Conservation (phyloP, 2,113 vertebrate genomes). For the Nyctibius bracteatus region DNA sequence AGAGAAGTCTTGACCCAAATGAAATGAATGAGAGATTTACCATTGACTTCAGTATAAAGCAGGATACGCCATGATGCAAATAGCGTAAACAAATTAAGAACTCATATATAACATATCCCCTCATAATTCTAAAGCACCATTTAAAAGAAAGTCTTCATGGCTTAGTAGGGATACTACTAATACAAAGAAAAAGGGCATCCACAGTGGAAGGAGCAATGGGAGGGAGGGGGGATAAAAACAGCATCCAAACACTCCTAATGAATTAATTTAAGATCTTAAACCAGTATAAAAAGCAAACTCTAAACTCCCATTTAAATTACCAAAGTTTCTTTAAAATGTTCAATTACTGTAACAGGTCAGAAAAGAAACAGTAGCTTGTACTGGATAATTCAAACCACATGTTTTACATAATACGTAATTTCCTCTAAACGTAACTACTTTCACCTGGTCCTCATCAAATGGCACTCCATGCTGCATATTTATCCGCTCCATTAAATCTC, state of each 20-base stretch:
- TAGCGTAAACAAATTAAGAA: background rate
- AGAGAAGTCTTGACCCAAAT: background rate
- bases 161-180: background rate
- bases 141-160: background rate
- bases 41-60: background rate
- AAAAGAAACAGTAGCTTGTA: background rate
- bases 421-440: background rate
- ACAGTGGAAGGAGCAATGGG: background rate
- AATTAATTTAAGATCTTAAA: background rate
- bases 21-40: background rate
- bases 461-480: constrained; percentile 79
- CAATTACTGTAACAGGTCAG: background rate
- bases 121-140: background rate
- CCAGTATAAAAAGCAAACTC: background rate
- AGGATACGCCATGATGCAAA: background rate
- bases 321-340: background rate
- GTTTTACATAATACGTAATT: background rate
- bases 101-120: background rate
- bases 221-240: background rate
- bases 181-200: background rate
- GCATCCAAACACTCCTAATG: background rate
- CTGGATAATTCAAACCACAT: background rate
- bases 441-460: constrained; percentile 88
- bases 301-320: background rate
- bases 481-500: constrained; percentile 89